Evolutionary conservation across 1,140 invertebrate genomes (phyloP), one percentile per base, ranked within the genome.

Genomic region (Cyphomyrmex costatus): DNA sequence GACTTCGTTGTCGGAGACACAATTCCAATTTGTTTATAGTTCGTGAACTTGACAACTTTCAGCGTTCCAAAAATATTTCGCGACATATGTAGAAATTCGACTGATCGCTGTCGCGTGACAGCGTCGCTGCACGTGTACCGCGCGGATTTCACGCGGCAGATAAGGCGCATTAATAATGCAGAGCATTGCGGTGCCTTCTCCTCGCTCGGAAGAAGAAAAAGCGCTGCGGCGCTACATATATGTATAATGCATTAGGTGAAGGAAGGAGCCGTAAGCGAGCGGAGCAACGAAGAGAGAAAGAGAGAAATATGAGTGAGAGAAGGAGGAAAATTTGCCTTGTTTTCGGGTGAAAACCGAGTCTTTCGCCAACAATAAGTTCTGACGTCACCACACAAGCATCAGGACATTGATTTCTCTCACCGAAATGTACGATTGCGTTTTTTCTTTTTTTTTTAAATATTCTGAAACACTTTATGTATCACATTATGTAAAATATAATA

Each of bases 151-250:
- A 27, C 46, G 19, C 16, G 51, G 70, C 66, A 33, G 79, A 42
- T 79, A 60, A 78, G 74, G 14, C 24, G n/a, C 46, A 85, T 85
- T 65, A 85, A 73, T 82, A 82, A 82, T 82, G 19, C 66, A 73
- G 51, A 16, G 36, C 30, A 60, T 82, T 71, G 68, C 51, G 24
- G 19, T 46, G 53, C 33, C 68, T 83, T 60, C 53, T 51, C 46
- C 24, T 66, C 10, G 49, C 49, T 2, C 36, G 36, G 21, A 16
- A 16, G 51, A 36, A 73, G 79, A 83, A 83, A 74, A 83, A 83
- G 66, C 68, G 21, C 42, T 33, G 68, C 42, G 27, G 79, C 68
- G 36, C 51, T 83, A 83, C 68, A 73, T 74, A 83, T 74, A 83
- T 73, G n/a, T 73, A 83, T 83, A n/a, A n/a, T n/a, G 68, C 79